Conservation (phyloP, 2,888 invertebrate species). For the Leptinotarsa tumamoca region DNA sequence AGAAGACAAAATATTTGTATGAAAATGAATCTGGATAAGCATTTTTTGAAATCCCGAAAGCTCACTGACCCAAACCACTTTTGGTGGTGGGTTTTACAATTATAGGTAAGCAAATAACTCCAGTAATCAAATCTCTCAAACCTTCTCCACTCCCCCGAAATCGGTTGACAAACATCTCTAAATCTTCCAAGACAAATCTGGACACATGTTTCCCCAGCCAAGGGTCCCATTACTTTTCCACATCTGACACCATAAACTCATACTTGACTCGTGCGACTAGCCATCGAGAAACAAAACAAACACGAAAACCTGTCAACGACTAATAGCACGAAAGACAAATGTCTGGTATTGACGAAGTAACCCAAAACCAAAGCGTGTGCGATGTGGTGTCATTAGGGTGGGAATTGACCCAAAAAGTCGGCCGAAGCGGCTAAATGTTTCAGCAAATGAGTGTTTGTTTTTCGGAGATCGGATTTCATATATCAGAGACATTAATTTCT, state of each 20-base stretch:
- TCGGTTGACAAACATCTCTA: not conserved
- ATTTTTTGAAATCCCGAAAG: no score
- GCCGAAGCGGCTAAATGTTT: constrained; percentile 16
- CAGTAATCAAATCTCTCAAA: not conserved
- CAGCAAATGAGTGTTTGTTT: constrained; percentile 38
- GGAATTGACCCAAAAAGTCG: constrained; percentile 60
- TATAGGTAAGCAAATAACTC: not conserved
- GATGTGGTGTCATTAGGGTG: constrained; percentile 54
- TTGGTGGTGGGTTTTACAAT: no score
- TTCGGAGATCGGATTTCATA: constrained; percentile 40
- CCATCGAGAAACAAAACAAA: constrained; percentile 54
- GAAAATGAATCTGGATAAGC: no score
- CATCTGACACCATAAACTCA: constrained; percentile 42
- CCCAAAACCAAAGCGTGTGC: constrained; percentile 59
- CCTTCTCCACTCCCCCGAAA: not conserved
- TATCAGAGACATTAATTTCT: not conserved
- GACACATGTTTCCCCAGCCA: constrained; percentile 20
- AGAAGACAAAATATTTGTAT: no score
- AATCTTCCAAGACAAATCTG: constrained; percentile 24
- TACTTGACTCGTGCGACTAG: constrained; percentile 48
- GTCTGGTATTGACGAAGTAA: constrained; percentile 62
- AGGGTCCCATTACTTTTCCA: constrained; percentile 25
- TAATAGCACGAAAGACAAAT: constrained; percentile 64
- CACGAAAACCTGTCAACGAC: constrained; percentile 60
- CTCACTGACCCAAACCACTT: no score